Conservation (phyloP, 2,888 invertebrate genomes). For the Plusia festucae region DNA sequence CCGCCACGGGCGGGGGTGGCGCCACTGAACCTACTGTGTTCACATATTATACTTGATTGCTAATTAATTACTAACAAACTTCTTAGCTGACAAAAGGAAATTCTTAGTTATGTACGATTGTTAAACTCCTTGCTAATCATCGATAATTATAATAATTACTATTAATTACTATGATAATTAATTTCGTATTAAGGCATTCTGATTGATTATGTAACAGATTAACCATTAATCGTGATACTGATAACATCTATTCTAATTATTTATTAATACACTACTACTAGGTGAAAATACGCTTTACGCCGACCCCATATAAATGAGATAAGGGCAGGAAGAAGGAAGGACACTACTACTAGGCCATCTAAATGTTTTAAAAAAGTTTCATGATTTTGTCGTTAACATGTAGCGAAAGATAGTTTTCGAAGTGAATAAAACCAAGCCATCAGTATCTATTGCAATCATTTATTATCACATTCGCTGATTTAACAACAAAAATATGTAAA, state of each 20-base stretch:
- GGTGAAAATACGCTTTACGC: too few relatives aligned
- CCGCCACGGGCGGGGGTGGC: background rate
- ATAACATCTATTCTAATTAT: background rate
- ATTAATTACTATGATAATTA: too few relatives aligned
- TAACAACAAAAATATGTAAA: constrained; percentile 28
- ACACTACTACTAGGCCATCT: too few relatives aligned
- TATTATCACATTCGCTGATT: constrained; percentile 44
- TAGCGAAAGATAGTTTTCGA: background rate
- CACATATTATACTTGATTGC: background rate
- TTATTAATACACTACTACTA: too few relatives aligned
- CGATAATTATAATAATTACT: too few relatives aligned
- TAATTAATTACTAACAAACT: background rate
- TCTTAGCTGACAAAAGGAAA: background rate
- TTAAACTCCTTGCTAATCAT: too few relatives aligned
- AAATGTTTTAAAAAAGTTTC: too few relatives aligned
- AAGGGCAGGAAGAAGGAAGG: too few relatives aligned
- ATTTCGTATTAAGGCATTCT: background rate
- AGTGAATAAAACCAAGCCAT: constrained; percentile 10
- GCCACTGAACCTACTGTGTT: background rate
- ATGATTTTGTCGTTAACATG: too few relatives aligned
- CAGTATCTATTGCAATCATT: constrained; percentile 14
- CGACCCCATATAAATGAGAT: too few relatives aligned
- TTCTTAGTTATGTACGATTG: background rate
- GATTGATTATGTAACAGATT: background rate
- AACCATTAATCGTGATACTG: background rate